Evolutionary conservation across 2,797 vertebrate species (phyloP), one percentile per base, ranked within the genome.

Genomic region (Crocidura indochinensis): DNA sequence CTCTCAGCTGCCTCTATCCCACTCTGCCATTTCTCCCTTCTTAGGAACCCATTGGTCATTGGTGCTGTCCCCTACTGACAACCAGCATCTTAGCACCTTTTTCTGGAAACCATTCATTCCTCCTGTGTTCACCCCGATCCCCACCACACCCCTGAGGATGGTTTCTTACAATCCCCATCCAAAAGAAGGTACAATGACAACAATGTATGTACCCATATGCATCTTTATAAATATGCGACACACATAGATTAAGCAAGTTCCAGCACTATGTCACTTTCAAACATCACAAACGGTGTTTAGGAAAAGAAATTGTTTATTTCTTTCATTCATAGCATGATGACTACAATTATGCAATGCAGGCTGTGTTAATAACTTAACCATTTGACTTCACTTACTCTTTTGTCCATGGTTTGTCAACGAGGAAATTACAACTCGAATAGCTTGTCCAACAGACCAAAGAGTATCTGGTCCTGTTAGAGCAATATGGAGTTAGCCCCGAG

Each of bases 351-450:
- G 47, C 31, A 65, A 38, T 38, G 10, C 8, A 53, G n/a, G 29
- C 26, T 92, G 69, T 14, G 29, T 77, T 88, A 80, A 81, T 69
- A 76, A 91, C n/a, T n/a, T 72, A 46, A 38, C 9, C 29, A 64
- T 60, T 87, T 87, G 73, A 64, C 68, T 62, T 51, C 24, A 20
- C 87, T 91, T 76, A 46, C 74, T 90, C 67, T 29, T 64, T 79
- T 73, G n/a, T 91, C 31, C 49, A 67, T 17, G 44, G 62, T 84
- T 91, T 94, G 71, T 60, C 87, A 46, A 73, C 72, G 19, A 84
- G 73, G 76, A 93, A 89, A 78, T 84, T 38, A 81, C 90, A 86
- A 77, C n/a, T 75, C 56, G n/a, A 47, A 27, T 38, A 3, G 64
- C 49, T 84, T 87, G 44, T 53, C 79, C 60, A 38, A 53, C 75